Conservation (phyloP, 30 jellyfish, hydroid and myxozoan species). For the Aurelia aurita region DNA sequence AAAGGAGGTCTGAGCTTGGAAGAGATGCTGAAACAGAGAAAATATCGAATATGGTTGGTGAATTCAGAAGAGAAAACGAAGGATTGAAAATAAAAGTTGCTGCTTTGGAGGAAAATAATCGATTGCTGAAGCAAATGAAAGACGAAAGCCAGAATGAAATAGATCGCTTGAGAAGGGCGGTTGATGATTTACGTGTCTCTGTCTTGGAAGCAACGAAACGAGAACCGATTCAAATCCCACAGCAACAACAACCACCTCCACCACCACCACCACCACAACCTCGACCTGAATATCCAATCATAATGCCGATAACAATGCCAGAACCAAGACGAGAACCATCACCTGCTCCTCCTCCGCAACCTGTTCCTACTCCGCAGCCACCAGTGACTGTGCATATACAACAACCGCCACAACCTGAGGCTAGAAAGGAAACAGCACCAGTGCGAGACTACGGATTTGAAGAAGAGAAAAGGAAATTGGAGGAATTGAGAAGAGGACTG, state of each 20-base stretch:
- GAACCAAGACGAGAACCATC: conserved; percentile 76
- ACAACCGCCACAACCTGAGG: conserved; percentile 63
- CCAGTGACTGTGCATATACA: conserved; percentile 76
- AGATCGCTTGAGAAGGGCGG: conserved; percentile 81
- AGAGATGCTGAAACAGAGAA: conserved; percentile 72
- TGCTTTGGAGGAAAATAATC: conserved; percentile 85
- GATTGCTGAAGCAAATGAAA: conserved; percentile 74
- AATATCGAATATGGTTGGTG: conserved; percentile 49
- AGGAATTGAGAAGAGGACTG: conserved; percentile 82
- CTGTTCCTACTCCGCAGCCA: conserved; percentile 74
- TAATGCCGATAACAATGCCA: conserved; percentile 51
- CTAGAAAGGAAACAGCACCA: conserved; percentile 14
- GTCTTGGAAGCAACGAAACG: conserved; percentile 60
- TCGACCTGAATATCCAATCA: conserved; percentile 57
- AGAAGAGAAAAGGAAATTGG: conserved; percentile 79
- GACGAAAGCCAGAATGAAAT: conserved; percentile 93
- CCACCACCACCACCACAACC: conserved; percentile 52
- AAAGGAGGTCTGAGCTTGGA: conserved; percentile 57
- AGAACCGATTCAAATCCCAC: conserved; percentile 56
- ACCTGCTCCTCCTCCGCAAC: conserved; percentile 67
- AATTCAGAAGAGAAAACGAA: conserved; percentile 85
- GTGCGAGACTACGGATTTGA: conserved; percentile 57
- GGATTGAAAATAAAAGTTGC: conserved; percentile 76
- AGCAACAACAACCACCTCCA: conserved; percentile 36
- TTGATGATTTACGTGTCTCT: conserved; percentile 76